Evolutionary conservation across 2,888 invertebrate species (phyloP), one percentile per base, ranked within the genome.

Genomic region (Lamproptera curius): DNA sequence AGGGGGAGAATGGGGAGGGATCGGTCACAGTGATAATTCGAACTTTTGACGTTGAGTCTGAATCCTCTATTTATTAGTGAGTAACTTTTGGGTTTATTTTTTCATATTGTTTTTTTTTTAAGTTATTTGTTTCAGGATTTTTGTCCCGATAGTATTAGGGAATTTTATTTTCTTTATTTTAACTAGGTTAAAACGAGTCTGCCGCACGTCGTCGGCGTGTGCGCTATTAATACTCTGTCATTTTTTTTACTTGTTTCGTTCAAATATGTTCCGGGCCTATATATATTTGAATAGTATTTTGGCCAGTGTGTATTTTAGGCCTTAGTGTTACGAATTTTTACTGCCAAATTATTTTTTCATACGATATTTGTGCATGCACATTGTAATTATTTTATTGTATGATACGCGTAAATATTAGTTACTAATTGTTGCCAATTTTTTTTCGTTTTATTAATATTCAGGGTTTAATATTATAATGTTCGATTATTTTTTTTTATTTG

Each of bases 291-390:
- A 75, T 85, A 87, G 82, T 85, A 82, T 85, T 85, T 84, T 80
- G 86, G 86, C 84, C 85, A 77, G 76, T 80, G 74, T 80, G 80
- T 80, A n/a, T 42, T 77, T 78, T 76, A 85, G 86, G 85, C 85
- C 84, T 82, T 86, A 86, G 82, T 77, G 66, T 80, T 86, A 87
- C 83, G 86, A 86, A 86, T 76, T 86, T 84, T 87, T 87, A 87
- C 87, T 87, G 87, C 87, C 87, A 87, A 87, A 85, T 87, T 87
- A 84, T 86, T 86, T n/a, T n/a, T 87, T 86, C 84, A 80, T 86
- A 86, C 83, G 72, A 81, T 84, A 83, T 84, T 85, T 85, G 86
- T 84, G 86, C 83, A 82, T 86, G 83, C 84, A 85, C 84, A 83
- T 83, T 76, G 81, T 83, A 83, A 85, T 86, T 85, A 86, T 86